Percentiles rank a stretch among this genome's conserved stretches.
Conservation (phyloP, 2,797 vertebrate genomes). For the Microctenopoma steveboyesi region DNA sequence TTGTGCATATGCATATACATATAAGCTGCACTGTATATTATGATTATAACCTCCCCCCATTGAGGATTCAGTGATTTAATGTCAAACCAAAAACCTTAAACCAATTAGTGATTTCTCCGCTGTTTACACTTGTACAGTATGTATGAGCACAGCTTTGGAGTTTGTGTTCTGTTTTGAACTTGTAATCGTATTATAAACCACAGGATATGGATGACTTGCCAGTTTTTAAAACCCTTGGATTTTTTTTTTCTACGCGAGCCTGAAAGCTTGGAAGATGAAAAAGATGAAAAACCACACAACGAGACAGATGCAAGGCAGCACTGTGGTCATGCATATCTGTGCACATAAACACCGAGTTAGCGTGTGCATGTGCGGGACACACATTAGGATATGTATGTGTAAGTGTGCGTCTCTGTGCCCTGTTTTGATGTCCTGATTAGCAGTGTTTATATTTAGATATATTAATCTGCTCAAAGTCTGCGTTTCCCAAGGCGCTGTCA, state of each 20-base stretch:
- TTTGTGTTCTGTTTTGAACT: conserved; percentile 23
- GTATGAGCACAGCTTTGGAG: neutral
- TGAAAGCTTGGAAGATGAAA: conserved; percentile 39
- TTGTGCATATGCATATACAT: neutral
- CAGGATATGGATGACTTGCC: conserved; percentile 20
- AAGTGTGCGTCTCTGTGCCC: conserved; percentile 33
- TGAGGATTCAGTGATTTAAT: neutral
- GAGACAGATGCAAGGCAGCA: conserved; percentile 28
- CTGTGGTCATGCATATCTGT: conserved; percentile 32
- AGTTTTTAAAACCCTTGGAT: conserved; percentile 24
- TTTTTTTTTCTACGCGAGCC: conserved; percentile 1
- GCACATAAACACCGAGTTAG: conserved; percentile 18
- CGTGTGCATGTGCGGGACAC: neutral
- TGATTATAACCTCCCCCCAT: conserved; percentile 4
- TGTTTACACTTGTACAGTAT: conserved; percentile 13
- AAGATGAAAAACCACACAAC: conserved; percentile 36
- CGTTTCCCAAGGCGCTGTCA: conserved; percentile 40
- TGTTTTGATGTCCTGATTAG: conserved; percentile 74
- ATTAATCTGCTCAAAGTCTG: conserved; percentile 62
- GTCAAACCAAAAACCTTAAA: conserved; percentile 16
- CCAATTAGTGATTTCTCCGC: conserved; percentile 1
- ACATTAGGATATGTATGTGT: conserved; percentile 33
- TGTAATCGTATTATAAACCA: conserved; percentile 28
- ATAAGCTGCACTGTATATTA: neutral
- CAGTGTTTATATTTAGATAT: conserved; percentile 71